These are phyloP conservation scores for Nyleta sp. DNA, from an alignment of 2,888 invertebrate species.

Conservation along the genomic window DNA sequence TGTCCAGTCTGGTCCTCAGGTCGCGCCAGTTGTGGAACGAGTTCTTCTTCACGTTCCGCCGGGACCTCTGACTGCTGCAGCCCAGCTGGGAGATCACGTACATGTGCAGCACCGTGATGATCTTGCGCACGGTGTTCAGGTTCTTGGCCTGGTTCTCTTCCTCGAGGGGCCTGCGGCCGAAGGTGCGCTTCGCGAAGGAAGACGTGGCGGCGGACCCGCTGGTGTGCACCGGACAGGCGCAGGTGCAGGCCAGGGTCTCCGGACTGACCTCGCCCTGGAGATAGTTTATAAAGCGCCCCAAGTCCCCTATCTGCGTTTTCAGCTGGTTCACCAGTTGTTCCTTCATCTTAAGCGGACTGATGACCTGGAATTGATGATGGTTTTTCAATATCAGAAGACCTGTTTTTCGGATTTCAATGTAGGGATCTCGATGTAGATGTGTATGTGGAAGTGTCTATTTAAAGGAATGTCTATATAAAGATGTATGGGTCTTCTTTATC, in stretches of 20 bases:
- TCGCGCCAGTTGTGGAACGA: conserved; percentile 97
- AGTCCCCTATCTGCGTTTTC: conserved; percentile 97
- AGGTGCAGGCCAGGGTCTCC: conserved; percentile 83
- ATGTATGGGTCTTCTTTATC: too few relatives aligned
- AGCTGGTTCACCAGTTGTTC: conserved; percentile 97
- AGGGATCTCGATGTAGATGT: too few relatives aligned
- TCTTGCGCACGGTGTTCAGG: conserved; percentile 92
- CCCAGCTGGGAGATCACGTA: conserved; percentile 96
- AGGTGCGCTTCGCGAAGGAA: conserved; percentile 77
- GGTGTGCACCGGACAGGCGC: conserved; percentile 82
- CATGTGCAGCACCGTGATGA: conserved; percentile 95
- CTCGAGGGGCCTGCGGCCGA: conserved; percentile 78
- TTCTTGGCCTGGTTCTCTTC: conserved; percentile 84
- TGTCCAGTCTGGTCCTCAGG: conserved; percentile 95
- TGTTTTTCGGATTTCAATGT: too few relatives aligned
- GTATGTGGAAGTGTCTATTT: too few relatives aligned
- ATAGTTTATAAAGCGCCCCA: conserved; percentile 98
- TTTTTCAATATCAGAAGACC: too few relatives aligned
- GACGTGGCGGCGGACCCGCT: conserved; percentile 71
- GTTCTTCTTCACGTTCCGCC: conserved; percentile 92
- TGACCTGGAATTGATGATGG: conserved; percentile 85
- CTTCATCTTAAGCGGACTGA: conserved; percentile 97
- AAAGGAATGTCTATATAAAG: too few relatives aligned
- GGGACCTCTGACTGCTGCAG: conserved; percentile 89
- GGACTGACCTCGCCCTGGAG: conserved; percentile 90